phyloP scores from a whole-genome alignment of 1,140 invertebrate genomes.

The Luehdorfia chinensis region DNA sequence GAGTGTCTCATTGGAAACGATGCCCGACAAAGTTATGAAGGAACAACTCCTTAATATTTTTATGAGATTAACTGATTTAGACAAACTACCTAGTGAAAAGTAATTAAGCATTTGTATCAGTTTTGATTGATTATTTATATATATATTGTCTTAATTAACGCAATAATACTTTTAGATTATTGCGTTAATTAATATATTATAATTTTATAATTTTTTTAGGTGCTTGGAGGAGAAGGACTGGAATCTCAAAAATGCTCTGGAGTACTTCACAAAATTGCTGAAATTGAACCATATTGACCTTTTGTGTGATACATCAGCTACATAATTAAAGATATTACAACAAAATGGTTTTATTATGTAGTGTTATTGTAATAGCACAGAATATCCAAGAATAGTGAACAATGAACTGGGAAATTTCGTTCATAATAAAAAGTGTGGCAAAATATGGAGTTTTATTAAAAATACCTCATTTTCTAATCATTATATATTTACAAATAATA shows the following conservation, averaged over 20 bases:
- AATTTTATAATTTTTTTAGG: too few relatives aligned
- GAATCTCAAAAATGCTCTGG: conserved; percentile 49
- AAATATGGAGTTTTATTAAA: too few relatives aligned
- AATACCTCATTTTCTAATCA: too few relatives aligned
- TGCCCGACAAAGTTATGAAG: conserved; percentile 46
- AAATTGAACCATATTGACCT: conserved; percentile 21
- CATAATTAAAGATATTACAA: too few relatives aligned
- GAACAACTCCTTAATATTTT: conserved; percentile 46
- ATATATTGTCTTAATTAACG: neutral
- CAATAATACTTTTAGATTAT: neutral
- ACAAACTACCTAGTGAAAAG: conserved; percentile 39
- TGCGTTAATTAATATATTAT: neutral
- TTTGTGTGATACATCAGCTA: neutral
- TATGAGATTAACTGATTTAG: conserved; percentile 45
- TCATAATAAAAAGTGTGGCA: too few relatives aligned
- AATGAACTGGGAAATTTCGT: too few relatives aligned
- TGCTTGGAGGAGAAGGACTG: conserved; percentile 50
- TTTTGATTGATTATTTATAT: neutral
- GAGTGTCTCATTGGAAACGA: conserved; percentile 41
- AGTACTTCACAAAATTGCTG: conserved; percentile 38
- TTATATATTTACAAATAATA: too few relatives aligned
- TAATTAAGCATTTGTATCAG: conserved; percentile 19
- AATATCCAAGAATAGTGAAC: too few relatives aligned
- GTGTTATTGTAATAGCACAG: too few relatives aligned
- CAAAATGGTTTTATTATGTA: too few relatives aligned